Base-by-base conservation (phyloP, 2,888 invertebrate species). In the Agrotis clavis region DNA sequence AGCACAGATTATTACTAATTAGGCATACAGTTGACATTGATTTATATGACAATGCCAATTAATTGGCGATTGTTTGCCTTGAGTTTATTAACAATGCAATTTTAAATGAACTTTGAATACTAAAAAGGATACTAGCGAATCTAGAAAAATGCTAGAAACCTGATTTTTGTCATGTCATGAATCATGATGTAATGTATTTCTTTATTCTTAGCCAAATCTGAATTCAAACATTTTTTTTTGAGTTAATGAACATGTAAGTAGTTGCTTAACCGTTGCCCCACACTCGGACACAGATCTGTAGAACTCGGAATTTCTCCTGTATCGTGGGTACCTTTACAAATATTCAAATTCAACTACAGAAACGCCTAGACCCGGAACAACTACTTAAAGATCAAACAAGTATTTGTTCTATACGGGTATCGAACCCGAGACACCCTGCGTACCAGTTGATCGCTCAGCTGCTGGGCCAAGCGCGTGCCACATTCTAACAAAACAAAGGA, bases 401-500 rank as follows among this genome's bases (percentile, higher is more conserved):
- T 35, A 35, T 35, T 35, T 11, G 41, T 41, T 11, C 11, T 11
- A 9, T 41, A 41, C 41, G 41, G 41, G 41, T 9, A 1, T 41
- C 41, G 41, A 41, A 41, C 41, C 11, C 41, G 11, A 1, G 41
- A 41, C 11, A 11, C 41, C 1, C 11, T 35, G 35, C 41, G 41
- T 1, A 11, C 11, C 41, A 41, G 41, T 41, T 11, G 41, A 41
- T 41, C 41, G 41, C 41, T 11, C 9, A 2, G 0, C 41, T 11
- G 9, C 41, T 41, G 41, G 2, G 11, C 41, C 41, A 41, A 41
- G 11, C 41, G 11, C 41, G 11, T 41, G 41, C 25, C 51, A n/a
- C n/a, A 61, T 66, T 71, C 57, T 67, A 63, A 80, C 77, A 85
- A 84, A 65, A 63, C 62, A 70, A 72, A 71, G 64, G 75, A 83